Evolutionary conservation across 2,113 vertebrate genomes (phyloP).

Genomic region (Nanorana parkeri): DNA sequence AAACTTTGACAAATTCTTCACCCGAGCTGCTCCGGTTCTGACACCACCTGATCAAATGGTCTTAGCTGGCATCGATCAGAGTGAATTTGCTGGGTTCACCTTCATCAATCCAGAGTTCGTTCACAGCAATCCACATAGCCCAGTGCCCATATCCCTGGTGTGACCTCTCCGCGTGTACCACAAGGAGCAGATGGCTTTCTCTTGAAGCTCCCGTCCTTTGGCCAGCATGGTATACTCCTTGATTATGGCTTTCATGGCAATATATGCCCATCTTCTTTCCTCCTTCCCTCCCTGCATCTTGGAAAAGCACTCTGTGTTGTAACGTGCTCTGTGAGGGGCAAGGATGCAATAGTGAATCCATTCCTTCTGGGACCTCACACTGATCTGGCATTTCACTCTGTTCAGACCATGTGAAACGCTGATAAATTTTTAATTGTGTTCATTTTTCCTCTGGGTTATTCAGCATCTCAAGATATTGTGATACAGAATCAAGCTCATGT

Average conservation of each 20-base stretch:
- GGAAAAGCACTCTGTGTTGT: constrained; percentile 55
- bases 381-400: constrained; percentile 37
- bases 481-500: background rate
- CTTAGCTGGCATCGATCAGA: constrained; percentile 85
- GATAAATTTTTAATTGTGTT: constrained; percentile 30
- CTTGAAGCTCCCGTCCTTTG: constrained; percentile 38
- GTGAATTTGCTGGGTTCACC: constrained; percentile 87
- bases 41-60: constrained; percentile 89
- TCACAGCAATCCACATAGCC: constrained; percentile 63
- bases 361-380: constrained; percentile 51
- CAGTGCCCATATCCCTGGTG: constrained; percentile 59
- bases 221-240: constrained; percentile 46
- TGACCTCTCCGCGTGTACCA: constrained; percentile 17
- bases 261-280: constrained; percentile 9
- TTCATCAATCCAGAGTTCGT: constrained; percentile 83
- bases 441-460: constrained; percentile 29
- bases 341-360: constrained; percentile 57
- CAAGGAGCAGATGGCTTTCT: constrained; percentile 42
- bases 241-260: constrained; percentile 35
- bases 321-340: constrained; percentile 51
- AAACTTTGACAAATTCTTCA: constrained; percentile 94
- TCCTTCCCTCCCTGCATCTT: constrained; percentile 29
- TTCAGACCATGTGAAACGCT: constrained; percentile 31
- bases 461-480: background rate
- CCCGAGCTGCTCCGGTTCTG: constrained; percentile 78